Base-by-base conservation (phyloP, 2,888 invertebrate species). In the Drosophila atripex region DNA sequence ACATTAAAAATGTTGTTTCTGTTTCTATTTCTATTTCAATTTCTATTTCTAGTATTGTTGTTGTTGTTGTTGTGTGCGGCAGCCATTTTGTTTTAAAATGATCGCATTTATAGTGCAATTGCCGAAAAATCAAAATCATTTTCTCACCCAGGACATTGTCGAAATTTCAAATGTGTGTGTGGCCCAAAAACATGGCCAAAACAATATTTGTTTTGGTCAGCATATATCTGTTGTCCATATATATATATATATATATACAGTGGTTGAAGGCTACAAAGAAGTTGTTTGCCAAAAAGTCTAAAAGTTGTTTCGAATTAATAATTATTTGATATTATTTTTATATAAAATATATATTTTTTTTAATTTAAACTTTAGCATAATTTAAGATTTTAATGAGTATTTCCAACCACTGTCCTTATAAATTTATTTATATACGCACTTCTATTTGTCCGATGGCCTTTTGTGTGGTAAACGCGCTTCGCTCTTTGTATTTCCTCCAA, bases 71-170 rank as follows among this genome's bases (percentile, higher is more conserved):
- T 43, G 50, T 25, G 25, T 50, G 49, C 16, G 35, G 74, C 76
- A 66, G 76, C 75, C 73, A 78, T 72, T 68, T 78, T 75, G 61
- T 69, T 80, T 84, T 80, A 80, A 80, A 80, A 80, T 80, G 78
- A 82, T 82, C 80, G 78, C 78, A 80, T 80, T 80, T 80, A 76
- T 84, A 78, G 80, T 52, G 70, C 78, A 78, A 75, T 80, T 76
- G 75, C 77, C 78, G 73, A 78, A 84, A 66, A 70, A 70, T 68
- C 80, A 80, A 80, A 80, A 80, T 80, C 76, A 80, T 80, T 80
- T 35, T 77, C 63, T 65, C 63, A 63, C 47, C 41, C 47, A 47
- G 64, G 60, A 60, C 63, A 63, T 71, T 70, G 75, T 61, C 60
- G 73, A 58, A 65, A 74, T 56, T 49, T 28, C 12, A 8, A 11